These are phyloP conservation scores for Andrena haemorrhoa DNA, from an alignment of 2,888 invertebrate species.

Conservation along the genomic window DNA sequence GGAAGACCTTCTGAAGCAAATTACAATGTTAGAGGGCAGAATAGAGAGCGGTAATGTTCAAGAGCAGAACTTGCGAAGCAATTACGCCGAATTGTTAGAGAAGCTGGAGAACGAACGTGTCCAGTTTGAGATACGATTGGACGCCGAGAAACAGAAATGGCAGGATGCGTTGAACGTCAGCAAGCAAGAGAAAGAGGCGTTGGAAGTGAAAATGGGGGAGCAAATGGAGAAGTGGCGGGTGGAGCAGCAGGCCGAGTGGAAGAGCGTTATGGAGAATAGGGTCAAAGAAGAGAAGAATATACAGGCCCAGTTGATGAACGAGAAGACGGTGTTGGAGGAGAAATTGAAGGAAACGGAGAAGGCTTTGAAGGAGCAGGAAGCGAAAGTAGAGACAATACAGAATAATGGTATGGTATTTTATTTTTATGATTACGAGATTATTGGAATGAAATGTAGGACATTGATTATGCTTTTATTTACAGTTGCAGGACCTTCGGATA, in stretches of 20 bases:
- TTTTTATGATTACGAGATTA: background rate
- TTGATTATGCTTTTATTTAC: constrained; percentile 19
- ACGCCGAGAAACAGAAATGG: constrained; percentile 86
- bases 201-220: constrained; percentile 86
- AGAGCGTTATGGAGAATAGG: constrained; percentile 84
- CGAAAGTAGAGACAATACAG: constrained; percentile 59
- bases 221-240: constrained; percentile 85
- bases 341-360: constrained; percentile 83
- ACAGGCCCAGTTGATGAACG: constrained; percentile 79
- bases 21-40: constrained; percentile 84
- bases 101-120: constrained; percentile 86
- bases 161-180: constrained; percentile 85
- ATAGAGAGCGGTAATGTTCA: constrained; percentile 83
- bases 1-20: constrained; percentile 85
- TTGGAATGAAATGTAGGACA: background rate
- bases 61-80: constrained; percentile 84
- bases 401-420: constrained; percentile 41
- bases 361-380: constrained; percentile 85
- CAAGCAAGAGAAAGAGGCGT: constrained; percentile 84
- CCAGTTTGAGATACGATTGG: constrained; percentile 86
- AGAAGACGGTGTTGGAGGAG: constrained; percentile 81
- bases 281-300: constrained; percentile 85
- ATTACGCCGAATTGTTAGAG: constrained; percentile 85
- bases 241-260: constrained; percentile 84
- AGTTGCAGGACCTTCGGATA: constrained; percentile 36